Conservation (phyloP, 2,888 invertebrate genomes). For the Rhamphomyia laevipes region DNA sequence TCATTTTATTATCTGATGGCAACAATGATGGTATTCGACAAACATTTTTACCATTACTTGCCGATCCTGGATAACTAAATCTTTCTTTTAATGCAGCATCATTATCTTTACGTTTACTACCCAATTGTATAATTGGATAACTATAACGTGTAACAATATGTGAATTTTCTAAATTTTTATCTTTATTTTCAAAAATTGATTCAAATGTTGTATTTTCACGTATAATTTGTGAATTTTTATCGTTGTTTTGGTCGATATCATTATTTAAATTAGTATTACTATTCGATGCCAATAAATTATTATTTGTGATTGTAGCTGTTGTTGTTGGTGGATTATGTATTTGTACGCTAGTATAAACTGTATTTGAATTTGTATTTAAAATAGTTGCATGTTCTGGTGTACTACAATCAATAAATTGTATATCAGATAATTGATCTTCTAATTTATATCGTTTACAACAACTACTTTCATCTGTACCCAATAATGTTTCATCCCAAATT, state of each 20-base stretch:
- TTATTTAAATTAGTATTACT: constrained; percentile 10
- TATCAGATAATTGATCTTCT: constrained; percentile 65
- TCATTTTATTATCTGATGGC: constrained; percentile 18
- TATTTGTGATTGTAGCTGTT: constrained; percentile 20
- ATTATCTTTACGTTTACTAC: constrained; percentile 32
- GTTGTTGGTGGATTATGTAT: constrained; percentile 34
- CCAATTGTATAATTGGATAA: constrained; percentile 34
- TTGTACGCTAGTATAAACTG: constrained; percentile 34
- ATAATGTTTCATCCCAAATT: constrained; percentile 8
- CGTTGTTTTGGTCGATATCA: constrained; percentile 8
- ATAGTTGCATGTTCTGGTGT: constrained; percentile 49
- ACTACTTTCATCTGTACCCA: constrained; percentile 35
- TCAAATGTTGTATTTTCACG: constrained; percentile 17
- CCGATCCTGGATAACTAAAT: constrained; percentile 35
- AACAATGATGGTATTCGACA: constrained; percentile 16
- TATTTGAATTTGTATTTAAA: constrained; percentile 24
- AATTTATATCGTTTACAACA: constrained; percentile 55
- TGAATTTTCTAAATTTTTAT: constrained; percentile 13
- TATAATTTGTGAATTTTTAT: constrained; percentile 1
- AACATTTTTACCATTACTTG: constrained; percentile 16
- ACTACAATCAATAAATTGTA: constrained; percentile 71
- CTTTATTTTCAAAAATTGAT: constrained; percentile 17
- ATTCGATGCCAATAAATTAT: constrained; percentile 4
- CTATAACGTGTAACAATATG: constrained; percentile 28
- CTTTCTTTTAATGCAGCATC: constrained; percentile 28